Evolutionary conservation across 2,888 invertebrate genomes (phyloP), one percentile per base, ranked within the genome.

Genomic region (Ectemnius cavifrons): DNA sequence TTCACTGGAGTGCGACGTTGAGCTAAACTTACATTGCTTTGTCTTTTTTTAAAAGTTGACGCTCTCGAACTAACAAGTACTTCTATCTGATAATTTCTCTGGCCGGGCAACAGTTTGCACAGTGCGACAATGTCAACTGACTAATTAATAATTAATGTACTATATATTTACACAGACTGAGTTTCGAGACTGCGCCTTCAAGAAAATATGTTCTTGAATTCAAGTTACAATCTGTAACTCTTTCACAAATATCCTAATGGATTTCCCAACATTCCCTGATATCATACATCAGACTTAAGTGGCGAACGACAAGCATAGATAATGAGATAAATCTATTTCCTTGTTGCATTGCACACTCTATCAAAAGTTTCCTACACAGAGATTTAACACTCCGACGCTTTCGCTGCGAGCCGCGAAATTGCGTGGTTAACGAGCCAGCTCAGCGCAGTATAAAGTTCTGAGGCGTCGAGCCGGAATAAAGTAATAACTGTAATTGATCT

Each of bases 401-500:
- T 80, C 79, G 71, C 72, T 69, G 60, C 80, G 67, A 69, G 77
- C 71, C 80, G 77, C 79, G 78, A 79, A 82, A 79, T 82, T 82
- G 73, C 75, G 67, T 52, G 72, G 71, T 69, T 82, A 80, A 82
- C 82, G 80, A 82, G 79, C 84, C 79, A 67, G 67, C 84, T 88
- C 85, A 82, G 85, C 86, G 82, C 81, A 81, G 84, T 83, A 84
- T 83, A 85, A 88, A 88, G 83, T 87, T 87, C 78, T 73, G 80
- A 82, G 80, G 85, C 87, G 86, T 87, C 84, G 84, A 85, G 83
- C 80, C 71, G 83, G 85, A 89, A 88, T 88, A 88, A 89, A 89
- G 89, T 89, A 89, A 88, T 87, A 87, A 88, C 88, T 87, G 83
- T 88, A 89, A 89, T 89, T 89, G 89, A 89, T 89, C 89, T 86